Base-by-base conservation (phyloP, 2,888 invertebrate species). In the Phytoseiulus persimilis region DNA sequence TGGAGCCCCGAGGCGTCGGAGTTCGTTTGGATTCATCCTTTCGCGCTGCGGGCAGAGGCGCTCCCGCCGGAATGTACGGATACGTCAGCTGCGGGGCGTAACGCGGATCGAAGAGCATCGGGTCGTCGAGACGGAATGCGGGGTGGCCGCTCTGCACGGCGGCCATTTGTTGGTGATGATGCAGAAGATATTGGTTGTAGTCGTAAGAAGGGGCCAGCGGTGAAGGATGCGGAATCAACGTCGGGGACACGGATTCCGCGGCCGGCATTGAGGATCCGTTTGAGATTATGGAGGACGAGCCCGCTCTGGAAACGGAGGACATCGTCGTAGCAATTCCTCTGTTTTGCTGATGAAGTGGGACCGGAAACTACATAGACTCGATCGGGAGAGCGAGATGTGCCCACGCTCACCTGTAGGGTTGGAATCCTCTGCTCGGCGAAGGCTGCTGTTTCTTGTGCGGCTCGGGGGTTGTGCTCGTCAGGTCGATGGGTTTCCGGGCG, bases 371-470 rank as follows among this genome's bases (percentile, higher is more conserved):
- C 39, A 9, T 6, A 39, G 39, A 39, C 9, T 3, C 39, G 39
- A 6, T 39, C 9, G 9, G 39, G 39, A 9, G 39, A 3, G 39
- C 5, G 39, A 39, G 3, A 3, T 9, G 39, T 6, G 9, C 39
- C 3, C 18, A 3, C 18, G 65, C n/a, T 87, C 32, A 87, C 87
- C 87, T 87, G 87, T 87, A 87, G n/a, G 87, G 87, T 33, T 87
- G 87, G 45, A 87, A 87, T 32, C 87, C 87, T 87, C 87, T 31
- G 87, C 87, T 87, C 11, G 87, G 87, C 87, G 87, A 87, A 87
- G 87, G 87, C 31, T 83, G 83, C 31, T 83, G 83, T 11, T 83
- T 31, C 83, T 83, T 31, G n/a, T 83, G 83, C 33, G 87, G 87
- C 33, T 87, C 87, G 33, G 87, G 33, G 28, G 39, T 87, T 87